Percentiles rank a stretch among this genome's conserved stretches.
These are phyloP conservation scores for Atractosteus spatula DNA, from an alignment of 2,113 vertebrate genomes.

Conservation along the genomic window DNA sequence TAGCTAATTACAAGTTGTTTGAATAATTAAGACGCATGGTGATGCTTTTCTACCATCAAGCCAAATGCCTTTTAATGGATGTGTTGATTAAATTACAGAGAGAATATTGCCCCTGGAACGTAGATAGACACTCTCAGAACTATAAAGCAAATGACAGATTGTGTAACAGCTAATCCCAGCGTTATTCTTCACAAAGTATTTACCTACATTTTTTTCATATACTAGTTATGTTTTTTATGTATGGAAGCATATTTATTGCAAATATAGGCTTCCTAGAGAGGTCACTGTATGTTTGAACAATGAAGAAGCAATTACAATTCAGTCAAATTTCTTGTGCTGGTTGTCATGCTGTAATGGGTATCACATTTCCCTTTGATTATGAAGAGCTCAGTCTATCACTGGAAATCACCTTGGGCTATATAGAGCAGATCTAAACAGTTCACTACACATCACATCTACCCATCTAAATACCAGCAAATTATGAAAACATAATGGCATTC, in stretches of 20 bases:
- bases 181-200: no score
- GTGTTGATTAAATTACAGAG: constrained; percentile 1
- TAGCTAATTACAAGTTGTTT: neutral
- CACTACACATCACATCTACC: constrained; percentile 12
- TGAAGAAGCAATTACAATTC: neutral
- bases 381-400: neutral
- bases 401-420: constrained; percentile 18
- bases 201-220: no score
- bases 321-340: constrained; percentile 14
- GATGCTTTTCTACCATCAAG: neutral
- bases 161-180: neutral
- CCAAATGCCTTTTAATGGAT: neutral
- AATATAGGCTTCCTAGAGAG: constrained; percentile 1
- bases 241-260: neutral
- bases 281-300: constrained; percentile 4
- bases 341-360: constrained; percentile 13
- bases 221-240: neutral
- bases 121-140: neutral
- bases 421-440: constrained; percentile 15
- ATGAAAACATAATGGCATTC: constrained; percentile 8
- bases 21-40: neutral
- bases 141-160: neutral
- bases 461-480: constrained; percentile 17
- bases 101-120: neutral
- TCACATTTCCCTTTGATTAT: constrained; percentile 1